These are phyloP conservation scores for Andrena fulva DNA, from an alignment of 2,888 invertebrate genomes.

Conservation along the genomic window DNA sequence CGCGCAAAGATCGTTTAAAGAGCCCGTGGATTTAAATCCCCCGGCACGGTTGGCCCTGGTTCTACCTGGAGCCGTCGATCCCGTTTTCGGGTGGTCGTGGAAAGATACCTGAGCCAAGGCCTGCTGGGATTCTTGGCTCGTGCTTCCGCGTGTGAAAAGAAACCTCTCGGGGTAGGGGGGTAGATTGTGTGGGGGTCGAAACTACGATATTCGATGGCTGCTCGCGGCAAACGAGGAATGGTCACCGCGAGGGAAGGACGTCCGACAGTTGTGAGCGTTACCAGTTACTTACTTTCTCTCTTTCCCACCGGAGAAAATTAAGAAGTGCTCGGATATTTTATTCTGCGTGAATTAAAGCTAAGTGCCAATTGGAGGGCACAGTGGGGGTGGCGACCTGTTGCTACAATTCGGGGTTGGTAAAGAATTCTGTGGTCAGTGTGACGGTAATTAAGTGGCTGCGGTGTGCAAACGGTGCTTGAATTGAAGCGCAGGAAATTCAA, in stretches of 20 bases:
- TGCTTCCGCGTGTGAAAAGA: slow-evolving; percentile 50
- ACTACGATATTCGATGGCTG: slow-evolving; percentile 27
- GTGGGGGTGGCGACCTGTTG: too few relatives aligned
- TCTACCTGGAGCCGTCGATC: slow-evolving; percentile 28
- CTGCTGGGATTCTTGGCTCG: slow-evolving; percentile 42
- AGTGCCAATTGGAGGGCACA: too few relatives aligned
- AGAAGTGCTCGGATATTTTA: too few relatives aligned
- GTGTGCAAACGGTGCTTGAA: background rate
- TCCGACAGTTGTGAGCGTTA: background rate
- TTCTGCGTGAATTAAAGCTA: too few relatives aligned
- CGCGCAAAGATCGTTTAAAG: slow-evolving; percentile 53
- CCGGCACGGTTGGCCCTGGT: slow-evolving; percentile 2
- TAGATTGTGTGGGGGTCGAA: slow-evolving; percentile 22
- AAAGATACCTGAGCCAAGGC: slow-evolving; percentile 47
- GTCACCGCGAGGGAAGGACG: background rate
- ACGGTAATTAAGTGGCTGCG: too few relatives aligned
- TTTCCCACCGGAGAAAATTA: background rate
- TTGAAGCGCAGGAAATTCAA: background rate
- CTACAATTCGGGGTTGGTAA: too few relatives aligned
- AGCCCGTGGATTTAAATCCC: slow-evolving; percentile 67
- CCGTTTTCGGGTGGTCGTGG: slow-evolving; percentile 31
- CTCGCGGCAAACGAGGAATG: background rate
- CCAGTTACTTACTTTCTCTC: background rate
- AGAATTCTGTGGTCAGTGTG: too few relatives aligned
- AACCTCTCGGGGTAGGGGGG: slow-evolving; percentile 8